Evolutionary conservation across 2,113 vertebrate species (phyloP).

Genomic region (Peucedramus taeniatus): DNA sequence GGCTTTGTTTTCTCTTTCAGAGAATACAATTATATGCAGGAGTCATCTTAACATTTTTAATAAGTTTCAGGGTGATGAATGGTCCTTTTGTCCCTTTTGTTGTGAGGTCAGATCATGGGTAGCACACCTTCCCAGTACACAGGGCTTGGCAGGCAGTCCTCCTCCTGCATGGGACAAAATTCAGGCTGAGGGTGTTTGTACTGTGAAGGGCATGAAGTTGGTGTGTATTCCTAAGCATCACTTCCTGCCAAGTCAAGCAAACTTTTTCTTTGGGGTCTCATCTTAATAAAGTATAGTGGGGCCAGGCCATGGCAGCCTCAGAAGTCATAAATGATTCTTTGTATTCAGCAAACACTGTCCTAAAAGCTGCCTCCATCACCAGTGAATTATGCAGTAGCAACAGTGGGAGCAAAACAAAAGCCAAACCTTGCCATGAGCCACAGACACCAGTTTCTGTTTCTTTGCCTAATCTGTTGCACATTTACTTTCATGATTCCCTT

Average conservation of each 20-base stretch:
- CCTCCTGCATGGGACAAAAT: neutral
- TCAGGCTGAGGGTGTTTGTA: neutral
- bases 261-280: neutral
- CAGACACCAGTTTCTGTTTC: neutral
- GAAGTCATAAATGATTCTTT: neutral
- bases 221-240: neutral
- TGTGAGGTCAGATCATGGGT: neutral
- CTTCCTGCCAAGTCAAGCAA: neutral
- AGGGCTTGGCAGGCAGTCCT: neutral
- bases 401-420: neutral
- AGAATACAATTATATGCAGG: accelerated
- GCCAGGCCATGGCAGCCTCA: neutral
- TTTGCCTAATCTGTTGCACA: neutral
- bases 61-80: neutral
- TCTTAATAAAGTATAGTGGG: neutral
- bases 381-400: neutral
- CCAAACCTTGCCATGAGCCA: neutral
- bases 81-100: neutral
- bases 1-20: neutral
- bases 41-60: neutral
- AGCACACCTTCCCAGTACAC: neutral
- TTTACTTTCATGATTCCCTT: neutral
- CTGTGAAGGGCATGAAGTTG: neutral
- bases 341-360: neutral
- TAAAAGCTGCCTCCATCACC: neutral